Evolutionary conservation across 2,113 vertebrate species (phyloP).

Genomic region (Apus apus): DNA sequence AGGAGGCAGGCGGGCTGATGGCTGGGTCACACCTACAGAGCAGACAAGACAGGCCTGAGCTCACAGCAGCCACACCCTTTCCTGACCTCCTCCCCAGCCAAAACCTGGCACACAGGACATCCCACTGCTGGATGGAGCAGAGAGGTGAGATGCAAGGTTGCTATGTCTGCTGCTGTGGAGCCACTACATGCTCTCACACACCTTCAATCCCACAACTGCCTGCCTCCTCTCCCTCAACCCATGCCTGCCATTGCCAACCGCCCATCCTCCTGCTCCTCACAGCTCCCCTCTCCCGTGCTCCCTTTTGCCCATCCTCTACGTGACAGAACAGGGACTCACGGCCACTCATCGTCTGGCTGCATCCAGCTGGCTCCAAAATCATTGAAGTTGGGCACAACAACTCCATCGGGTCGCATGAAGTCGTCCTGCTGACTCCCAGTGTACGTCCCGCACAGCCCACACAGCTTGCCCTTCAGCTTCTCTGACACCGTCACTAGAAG

Average conservation of each 20-base stretch:
- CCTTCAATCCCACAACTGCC: neutral
- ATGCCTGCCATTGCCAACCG: neutral
- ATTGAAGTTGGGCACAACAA: conserved; percentile 28
- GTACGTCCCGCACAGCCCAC: conserved; percentile 85
- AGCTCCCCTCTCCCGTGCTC: neutral
- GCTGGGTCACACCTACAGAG: conserved; percentile 27
- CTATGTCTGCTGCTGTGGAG: neutral
- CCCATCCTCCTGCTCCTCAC: neutral
- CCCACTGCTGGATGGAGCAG: neutral
- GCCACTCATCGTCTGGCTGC: conserved; percentile 18
- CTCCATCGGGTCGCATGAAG: conserved; percentile 61
- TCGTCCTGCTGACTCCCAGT: conserved; percentile 76
- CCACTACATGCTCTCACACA: no score
- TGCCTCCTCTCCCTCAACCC: neutral
- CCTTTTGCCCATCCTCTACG: neutral
- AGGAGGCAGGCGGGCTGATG: neutral
- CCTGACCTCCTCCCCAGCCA: neutral
- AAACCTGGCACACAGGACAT: neutral
- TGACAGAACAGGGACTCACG: neutral
- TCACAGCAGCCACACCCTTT: neutral
- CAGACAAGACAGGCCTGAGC: neutral
- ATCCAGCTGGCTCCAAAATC: conserved; percentile 75
- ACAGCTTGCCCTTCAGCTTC: conserved; percentile 72
- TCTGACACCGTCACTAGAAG: conserved; percentile 74
- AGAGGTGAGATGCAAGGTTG: neutral